Evolutionary conservation across 2,888 invertebrate species (phyloP).

Genomic region (Dysmachus trigonus): DNA sequence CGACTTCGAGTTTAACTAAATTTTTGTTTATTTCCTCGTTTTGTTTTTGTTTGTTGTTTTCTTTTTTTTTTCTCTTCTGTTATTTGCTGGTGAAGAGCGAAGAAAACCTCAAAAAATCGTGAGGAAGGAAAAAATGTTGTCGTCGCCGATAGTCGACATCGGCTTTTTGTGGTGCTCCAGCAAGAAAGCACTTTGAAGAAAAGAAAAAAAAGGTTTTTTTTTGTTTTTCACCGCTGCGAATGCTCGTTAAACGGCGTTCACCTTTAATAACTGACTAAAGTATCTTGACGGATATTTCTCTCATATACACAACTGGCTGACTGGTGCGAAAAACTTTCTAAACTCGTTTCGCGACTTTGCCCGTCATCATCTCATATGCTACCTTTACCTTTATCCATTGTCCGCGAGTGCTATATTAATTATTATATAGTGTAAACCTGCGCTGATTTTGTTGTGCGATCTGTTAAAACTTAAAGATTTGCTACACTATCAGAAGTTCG

Average conservation of each 20-base stretch:
- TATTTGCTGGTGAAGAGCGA: neutral
- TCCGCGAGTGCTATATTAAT: neutral
- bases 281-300: conserved; percentile 2
- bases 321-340: conserved; percentile 38
- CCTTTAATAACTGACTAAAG: neutral
- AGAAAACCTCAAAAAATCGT: neutral
- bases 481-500: neutral
- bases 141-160: neutral
- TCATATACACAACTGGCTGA: conserved; percentile 7
- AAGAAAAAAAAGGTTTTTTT: neutral
- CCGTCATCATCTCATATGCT: neutral
- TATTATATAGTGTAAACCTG: neutral
- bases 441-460: neutral
- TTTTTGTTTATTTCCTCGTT: conserved; percentile 24
- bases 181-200: conserved; percentile 20
- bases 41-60: conserved; percentile 5
- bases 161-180: conserved; percentile 20
- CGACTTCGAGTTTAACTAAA: conserved; percentile 21
- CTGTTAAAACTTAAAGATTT: neutral
- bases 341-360: conserved; percentile 18
- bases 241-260: neutral
- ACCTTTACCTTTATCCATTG: conserved; percentile 9
- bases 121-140: conserved; percentile 33
- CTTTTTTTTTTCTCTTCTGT: neutral
- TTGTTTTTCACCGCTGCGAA: neutral